A percentile compares a stretch with the other conserved stretches of the same genome.
These are phyloP conservation scores for Rhodophaea formosa DNA, from an alignment of 2,888 invertebrate genomes.

Conservation along the genomic window DNA sequence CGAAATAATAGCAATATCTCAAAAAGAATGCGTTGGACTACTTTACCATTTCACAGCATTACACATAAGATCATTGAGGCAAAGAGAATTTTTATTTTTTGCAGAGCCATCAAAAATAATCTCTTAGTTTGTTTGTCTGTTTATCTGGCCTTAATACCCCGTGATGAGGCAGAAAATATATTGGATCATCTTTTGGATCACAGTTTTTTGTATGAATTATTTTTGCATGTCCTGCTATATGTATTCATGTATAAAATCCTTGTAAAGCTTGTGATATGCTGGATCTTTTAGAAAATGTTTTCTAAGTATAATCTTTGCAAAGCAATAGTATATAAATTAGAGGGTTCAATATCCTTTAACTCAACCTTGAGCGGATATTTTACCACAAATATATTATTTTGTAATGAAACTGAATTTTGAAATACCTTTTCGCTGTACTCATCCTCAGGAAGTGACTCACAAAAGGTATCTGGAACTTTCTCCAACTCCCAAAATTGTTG, in stretches of 20 bases:
- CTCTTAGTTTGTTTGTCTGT: background rate
- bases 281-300: conserved; percentile 16
- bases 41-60: too few species aligned
- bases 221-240: background rate
- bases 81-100: too few species aligned
- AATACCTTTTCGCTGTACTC: too few species aligned
- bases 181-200: conserved; percentile 13
- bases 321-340: conserved; percentile 15
- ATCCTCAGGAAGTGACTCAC: too few species aligned
- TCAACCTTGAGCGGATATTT: conserved; percentile 18
- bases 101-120: too few species aligned
- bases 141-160: conserved; percentile 13
- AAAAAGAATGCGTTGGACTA: too few species aligned
- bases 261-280: conserved; percentile 13
- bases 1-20: too few species aligned
- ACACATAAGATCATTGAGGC: too few species aligned
- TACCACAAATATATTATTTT: conserved; percentile 15
- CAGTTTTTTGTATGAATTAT: conserved; percentile 16
- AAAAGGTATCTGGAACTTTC: conserved; percentile 18
- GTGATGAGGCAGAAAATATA: conserved; percentile 17
- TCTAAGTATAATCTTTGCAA: conserved; percentile 15
- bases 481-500: conserved; percentile 18
- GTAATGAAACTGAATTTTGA: too few species aligned
- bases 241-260: conserved; percentile 19
- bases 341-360: conserved; percentile 16